These are phyloP conservation scores for Ciona savignyi DNA, from an alignment of 23 tunicate species.

Conservation along the genomic window DNA sequence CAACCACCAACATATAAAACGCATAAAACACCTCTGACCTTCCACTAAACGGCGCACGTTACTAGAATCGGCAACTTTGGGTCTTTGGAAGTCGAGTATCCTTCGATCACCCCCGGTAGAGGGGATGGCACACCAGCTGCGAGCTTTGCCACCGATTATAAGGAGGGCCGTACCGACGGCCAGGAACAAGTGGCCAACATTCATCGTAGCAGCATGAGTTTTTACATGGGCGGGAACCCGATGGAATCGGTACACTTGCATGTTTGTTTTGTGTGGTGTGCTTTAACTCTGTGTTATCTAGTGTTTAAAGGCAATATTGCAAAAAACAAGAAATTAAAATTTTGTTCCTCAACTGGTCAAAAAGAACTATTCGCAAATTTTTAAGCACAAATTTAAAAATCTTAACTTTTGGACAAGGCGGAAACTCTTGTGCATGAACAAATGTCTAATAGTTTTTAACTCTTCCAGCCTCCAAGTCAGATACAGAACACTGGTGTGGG, in stretches of 20 bases:
- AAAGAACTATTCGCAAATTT: no score
- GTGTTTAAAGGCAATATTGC: no score
- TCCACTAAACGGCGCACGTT: no score
- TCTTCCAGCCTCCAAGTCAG: conserved; percentile 13
- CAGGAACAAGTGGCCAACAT: conserved; percentile 5
- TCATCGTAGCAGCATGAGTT: neutral
- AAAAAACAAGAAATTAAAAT: no score
- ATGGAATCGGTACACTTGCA: conserved; percentile 1
- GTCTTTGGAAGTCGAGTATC: conserved; percentile 13
- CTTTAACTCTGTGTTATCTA: no score
- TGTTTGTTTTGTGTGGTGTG: neutral
- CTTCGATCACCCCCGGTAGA: neutral
- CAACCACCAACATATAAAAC: no score
- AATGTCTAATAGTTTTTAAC: neutral
- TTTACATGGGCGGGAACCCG: conserved; percentile 26
- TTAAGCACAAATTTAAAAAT: no score
- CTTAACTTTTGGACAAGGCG: no score
- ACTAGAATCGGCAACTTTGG: conserved; percentile 25
- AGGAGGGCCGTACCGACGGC: conserved; percentile 10
- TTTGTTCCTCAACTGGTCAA: no score
- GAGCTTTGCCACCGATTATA: neutral
- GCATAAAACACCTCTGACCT: no score
- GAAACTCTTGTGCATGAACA: no score
- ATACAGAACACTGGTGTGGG: neutral
- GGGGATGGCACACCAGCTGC: conserved; percentile 12